Conservation (phyloP, 2,888 invertebrate genomes). For the Sussaba pulchella region DNA sequence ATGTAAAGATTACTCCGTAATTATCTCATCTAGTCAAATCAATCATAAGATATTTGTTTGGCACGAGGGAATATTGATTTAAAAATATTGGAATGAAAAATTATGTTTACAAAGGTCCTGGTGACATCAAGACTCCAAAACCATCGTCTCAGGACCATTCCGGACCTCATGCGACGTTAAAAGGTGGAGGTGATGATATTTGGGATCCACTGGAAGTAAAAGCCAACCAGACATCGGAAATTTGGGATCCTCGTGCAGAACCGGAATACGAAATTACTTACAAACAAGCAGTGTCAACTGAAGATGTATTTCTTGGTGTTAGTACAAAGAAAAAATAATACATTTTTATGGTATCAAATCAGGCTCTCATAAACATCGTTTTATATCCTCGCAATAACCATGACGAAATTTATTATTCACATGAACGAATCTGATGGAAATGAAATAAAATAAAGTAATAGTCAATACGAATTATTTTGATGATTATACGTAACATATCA, state of each 20-base stretch:
- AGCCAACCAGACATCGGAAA: slow-evolving; percentile 65
- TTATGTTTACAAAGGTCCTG: slow-evolving; percentile 82
- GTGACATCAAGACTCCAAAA: slow-evolving; percentile 82
- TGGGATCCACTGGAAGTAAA: slow-evolving; percentile 79
- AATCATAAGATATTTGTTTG: not conserved
- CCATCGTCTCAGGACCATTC: slow-evolving; percentile 69
- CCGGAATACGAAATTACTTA: slow-evolving; percentile 93
- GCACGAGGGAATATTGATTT: not conserved
- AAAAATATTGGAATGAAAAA: slow-evolving; percentile 3
- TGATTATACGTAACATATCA: too few species aligned
- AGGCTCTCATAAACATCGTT: not conserved
- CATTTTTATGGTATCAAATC: not conserved
- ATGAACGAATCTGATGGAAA: too few species aligned
- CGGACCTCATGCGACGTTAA: slow-evolving; percentile 81
- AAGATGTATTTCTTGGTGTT: slow-evolving; percentile 94
- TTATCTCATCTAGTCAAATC: not conserved
- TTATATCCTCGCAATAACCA: not conserved
- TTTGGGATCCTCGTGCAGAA: slow-evolving; percentile 87
- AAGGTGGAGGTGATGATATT: slow-evolving; percentile 85
- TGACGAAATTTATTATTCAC: not conserved
- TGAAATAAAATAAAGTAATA: too few species aligned
- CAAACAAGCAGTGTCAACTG: slow-evolving; percentile 93
- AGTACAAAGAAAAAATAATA: slow-evolving; percentile 49
- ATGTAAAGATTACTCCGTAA: not conserved
- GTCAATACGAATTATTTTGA: too few species aligned